phyloP scores from a whole-genome alignment of 2,888 invertebrate genomes.

The Cheilosia scutellata region DNA sequence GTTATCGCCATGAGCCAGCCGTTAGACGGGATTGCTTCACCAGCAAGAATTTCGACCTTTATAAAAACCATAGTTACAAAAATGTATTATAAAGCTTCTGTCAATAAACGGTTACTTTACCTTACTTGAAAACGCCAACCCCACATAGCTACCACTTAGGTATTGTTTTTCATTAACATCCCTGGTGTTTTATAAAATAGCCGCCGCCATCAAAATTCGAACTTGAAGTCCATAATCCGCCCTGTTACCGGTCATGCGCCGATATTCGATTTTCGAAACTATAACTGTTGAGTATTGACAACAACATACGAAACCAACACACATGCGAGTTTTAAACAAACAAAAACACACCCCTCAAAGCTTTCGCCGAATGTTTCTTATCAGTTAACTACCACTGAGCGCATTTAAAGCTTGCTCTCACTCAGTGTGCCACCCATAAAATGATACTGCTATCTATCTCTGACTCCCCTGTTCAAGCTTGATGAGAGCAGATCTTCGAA shows the following conservation, averaged over 20 bases:
- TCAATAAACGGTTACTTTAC: too few relatives aligned
- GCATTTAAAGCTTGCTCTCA: conserved; percentile 24
- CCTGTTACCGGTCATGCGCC: conserved; percentile 63
- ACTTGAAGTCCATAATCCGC: conserved; percentile 62
- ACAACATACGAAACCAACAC: conserved; percentile 62
- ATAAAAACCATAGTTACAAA: too few relatives aligned
- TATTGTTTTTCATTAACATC: conserved; percentile 34
- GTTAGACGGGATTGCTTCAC: too few relatives aligned
- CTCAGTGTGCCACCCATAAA: neutral
- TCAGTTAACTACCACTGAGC: conserved; percentile 57
- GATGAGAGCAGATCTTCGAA: conserved; percentile 53
- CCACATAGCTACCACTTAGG: too few relatives aligned
- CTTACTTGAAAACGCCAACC: too few relatives aligned
- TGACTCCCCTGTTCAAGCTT: neutral
- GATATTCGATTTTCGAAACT: conserved; percentile 63
- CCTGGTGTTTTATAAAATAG: conserved; percentile 25
- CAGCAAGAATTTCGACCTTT: too few relatives aligned
- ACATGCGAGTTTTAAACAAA: conserved; percentile 65
- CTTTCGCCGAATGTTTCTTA: conserved; percentile 60
- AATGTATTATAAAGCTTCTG: too few relatives aligned
- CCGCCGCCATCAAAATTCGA: conserved; percentile 68
- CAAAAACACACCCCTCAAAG: conserved; percentile 76
- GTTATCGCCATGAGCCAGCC: too few relatives aligned
- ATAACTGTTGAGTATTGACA: conserved; percentile 76
- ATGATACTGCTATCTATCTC: neutral